Base-by-base conservation (phyloP, 2,113 vertebrate genomes). In the Gopherus flavomarginatus region DNA sequence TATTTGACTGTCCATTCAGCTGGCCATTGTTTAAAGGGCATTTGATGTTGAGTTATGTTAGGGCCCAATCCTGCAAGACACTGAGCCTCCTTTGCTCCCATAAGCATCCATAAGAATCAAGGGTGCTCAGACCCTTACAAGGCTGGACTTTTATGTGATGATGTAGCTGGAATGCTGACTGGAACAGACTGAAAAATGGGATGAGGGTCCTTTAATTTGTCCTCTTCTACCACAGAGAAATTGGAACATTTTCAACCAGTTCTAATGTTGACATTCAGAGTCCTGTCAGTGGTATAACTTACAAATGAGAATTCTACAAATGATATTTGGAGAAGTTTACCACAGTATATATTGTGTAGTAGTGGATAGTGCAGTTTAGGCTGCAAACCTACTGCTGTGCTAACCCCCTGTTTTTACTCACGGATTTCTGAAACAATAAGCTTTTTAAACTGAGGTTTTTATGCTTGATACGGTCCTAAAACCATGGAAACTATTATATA, bases 71-170 rank as follows among this genome's bases (percentile, higher is more conserved):
- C 65, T 72, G 65, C 75, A 78, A 91, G 52, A 53, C 81, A 75
- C 85, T 83, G 62, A 93, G 89, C 42, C 31, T 21, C 72, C 85
- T 91, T 90, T 90, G 83, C 49, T 85, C 35, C 13, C 83, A 65
- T 90, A 82, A 95, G 31, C 47, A 94, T 93, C 93, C 44, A 90
- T 89, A 86, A 95, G 95, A 95, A 84, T 79, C 50, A 81, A 83
- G 50, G 80, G 29, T 85, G 89, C 89, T 87, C 89, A 52, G 80
- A 82, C 16, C 81, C 78, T 80, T 47, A 44, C 82, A 49, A 85
- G 0, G 0, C 93, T 86, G 96, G 75, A 42, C 69, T 94, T n/a
- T 75, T 83, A 69, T 87, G 88, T 79, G 85, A 44, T 49, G 50
- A 65, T 79, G 31, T 5, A 93, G 35, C 11, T 22, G 49, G 84